Base-by-base conservation (phyloP, 2,888 invertebrate species). In the Tipula confusa region DNA sequence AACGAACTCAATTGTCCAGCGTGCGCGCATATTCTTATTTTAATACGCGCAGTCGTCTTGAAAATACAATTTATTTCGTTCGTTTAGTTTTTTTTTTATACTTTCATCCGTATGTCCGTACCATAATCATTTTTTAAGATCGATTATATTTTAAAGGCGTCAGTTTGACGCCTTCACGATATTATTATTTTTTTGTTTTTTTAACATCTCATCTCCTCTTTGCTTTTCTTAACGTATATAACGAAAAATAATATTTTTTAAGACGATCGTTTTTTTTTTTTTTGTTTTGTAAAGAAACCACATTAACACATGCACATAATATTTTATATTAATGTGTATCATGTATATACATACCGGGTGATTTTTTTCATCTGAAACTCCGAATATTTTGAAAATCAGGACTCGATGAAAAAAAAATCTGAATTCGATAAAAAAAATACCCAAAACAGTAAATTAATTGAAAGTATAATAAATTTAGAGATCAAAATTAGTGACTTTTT, bases 71-170 rank as follows among this genome's bases (percentile, higher is more conserved):
- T 80, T 80, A 29, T 80, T 80, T 29, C 6, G 31, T 80, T 80
- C 31, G 29, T 29, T 80, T 29, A 7, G 24, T 80, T 80, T 80
- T 38, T n/a, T 79, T 80, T 80, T 80, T 80, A 29, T 80, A 80
- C 31, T 80, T 80, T 80, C 80, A 80, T 80, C 80, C 80, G 80
- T 80, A 80, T 15, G 80, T 80, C 80, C 80, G 80, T 80, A 80
- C 80, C 80, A 80, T 31, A 80, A 80, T 80, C 29, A 29, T 29
- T 80, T 80, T 80, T 80, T 29, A 80, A 80, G 80, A 80, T 80
- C 80, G 80, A 80, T 80, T 80, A 80, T 80, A 80, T 80, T 29
- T 80, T 80, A 80, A 80, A 80, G 80, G 80, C 80, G 80, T 80
- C 80, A 80, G 80, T 29, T 80, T 80, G 80, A 80, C 80, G 80